Conservation (phyloP, 1,140 invertebrate species). For the Pissodes strobi region DNA sequence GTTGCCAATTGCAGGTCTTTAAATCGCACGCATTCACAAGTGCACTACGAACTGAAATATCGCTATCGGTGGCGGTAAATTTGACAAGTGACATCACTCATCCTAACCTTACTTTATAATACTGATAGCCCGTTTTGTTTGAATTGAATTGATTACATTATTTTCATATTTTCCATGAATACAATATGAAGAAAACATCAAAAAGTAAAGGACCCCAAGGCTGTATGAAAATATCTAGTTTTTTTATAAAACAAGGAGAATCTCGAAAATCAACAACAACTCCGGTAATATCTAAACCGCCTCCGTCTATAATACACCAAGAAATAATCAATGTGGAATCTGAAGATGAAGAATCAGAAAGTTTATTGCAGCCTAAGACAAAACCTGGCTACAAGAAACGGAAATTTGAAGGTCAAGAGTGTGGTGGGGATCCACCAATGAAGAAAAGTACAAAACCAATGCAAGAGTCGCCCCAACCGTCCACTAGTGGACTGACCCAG, state of each 20-base stretch:
- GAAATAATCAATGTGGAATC: neutral
- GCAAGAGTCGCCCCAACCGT: neutral
- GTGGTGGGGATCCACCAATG: constrained; percentile 4
- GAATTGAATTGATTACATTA: too few relatives aligned
- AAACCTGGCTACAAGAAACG: neutral
- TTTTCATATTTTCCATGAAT: too few relatives aligned
- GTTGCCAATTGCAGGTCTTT: too few relatives aligned
- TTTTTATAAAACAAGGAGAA: constrained; percentile 10
- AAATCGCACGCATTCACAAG: too few relatives aligned
- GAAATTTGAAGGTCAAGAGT: neutral
- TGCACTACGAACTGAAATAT: too few relatives aligned
- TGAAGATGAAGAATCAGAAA: neutral
- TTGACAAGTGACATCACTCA: constrained; percentile 4
- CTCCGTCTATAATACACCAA: neutral
- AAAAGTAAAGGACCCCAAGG: constrained; percentile 4
- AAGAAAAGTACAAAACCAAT: constrained; percentile 1
- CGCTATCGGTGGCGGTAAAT: neutral
- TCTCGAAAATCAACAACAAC: neutral
- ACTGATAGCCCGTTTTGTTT: too few relatives aligned
- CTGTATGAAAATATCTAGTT: constrained; percentile 22
- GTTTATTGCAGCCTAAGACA: neutral
- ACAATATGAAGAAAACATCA: neutral
- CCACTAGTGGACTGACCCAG: constrained; percentile 4
- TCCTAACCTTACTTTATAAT: too few relatives aligned
- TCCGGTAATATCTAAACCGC: neutral